These are phyloP conservation scores for Tor tambroides DNA, from an alignment of 2,113 vertebrate genomes.

Conservation along the genomic window DNA sequence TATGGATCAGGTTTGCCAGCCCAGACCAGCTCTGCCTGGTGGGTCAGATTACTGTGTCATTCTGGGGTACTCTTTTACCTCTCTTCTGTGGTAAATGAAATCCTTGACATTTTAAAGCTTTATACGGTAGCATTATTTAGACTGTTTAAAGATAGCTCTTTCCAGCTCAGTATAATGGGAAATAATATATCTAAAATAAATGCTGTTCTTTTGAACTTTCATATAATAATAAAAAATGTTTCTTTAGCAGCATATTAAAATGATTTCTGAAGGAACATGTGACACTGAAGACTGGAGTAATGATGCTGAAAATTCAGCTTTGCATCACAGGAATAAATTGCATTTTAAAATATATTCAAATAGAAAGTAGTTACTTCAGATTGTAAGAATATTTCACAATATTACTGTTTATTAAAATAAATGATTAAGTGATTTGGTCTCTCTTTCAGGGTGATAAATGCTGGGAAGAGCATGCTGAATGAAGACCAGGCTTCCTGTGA, in stretches of 20 bases:
- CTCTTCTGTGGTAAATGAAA: not conserved
- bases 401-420: not conserved
- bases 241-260: not conserved
- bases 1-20: slow-evolving; percentile 15
- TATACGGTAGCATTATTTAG: not conserved
- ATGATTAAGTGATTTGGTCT: not conserved
- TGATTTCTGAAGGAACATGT: not conserved
- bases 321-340: not conserved
- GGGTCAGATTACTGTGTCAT: slow-evolving; percentile 7
- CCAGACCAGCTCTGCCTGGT: not conserved
- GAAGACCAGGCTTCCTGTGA: slow-evolving; percentile 97
- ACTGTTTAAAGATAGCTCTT: not conserved
- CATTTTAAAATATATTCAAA: too few species aligned
- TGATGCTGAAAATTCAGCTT: not conserved
- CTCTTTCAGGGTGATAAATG: slow-evolving; percentile 90
- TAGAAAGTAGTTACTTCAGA: not conserved
- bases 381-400: not conserved
- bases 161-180: not conserved
- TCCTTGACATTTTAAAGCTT: not conserved
- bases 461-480: slow-evolving; percentile 97
- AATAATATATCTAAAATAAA: not conserved
- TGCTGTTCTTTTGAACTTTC: not conserved
- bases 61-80: not conserved
- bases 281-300: not conserved
- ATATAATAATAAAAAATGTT: too few species aligned